Base-by-base conservation (phyloP, 1,140 invertebrate species). In the Andrena cerasifolii region DNA sequence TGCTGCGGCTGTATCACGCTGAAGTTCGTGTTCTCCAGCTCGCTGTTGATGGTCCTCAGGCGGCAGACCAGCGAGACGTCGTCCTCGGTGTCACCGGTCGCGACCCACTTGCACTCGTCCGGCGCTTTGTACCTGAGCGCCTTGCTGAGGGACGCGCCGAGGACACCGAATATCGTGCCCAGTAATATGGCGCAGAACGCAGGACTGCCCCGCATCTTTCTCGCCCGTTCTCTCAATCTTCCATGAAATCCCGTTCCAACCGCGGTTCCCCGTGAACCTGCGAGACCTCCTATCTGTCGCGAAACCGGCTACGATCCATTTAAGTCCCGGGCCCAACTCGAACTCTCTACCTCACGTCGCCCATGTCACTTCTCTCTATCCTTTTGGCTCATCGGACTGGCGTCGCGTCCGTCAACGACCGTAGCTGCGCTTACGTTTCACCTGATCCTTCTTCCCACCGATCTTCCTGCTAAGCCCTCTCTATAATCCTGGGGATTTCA, bases 1-100 rank as follows among this genome's bases (percentile, higher is more conserved):
- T 97, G 96, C 87, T 97, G 95, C n/a, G 96, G 95, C 91, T 97
- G 96, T 78, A 97, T 97, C 49, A 96, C 96, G 91, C 96, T 97
- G 90, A 98, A 97, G 87, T 98, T 98, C 36, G 96, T 97, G 89
- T 97, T 97, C 93, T 97, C 96, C 87, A 97, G 93, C 92, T 97
- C 96, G 89, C 96, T 97, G 92, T 97, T 97, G 92, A 97, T 97
- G 78, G 97, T 97, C 56, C 96, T 93, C 68, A 98, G 91, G 77
- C 95, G 94, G 87, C 97, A 98, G 72, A 96, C 95, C 68, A 98
- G 93, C 1, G 96, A 95, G 3, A 97, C 96, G 86, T 96, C 95
- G 83, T 94, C 93, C 63, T 95, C 94, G 66, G 91, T 89, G 73
- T 94, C 92, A 85, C 95, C 95, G 58, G 94, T 94, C 72, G 94